These are phyloP conservation scores for Zaprionus ornatus DNA, from an alignment of 1,140 invertebrate species.

Conservation along the genomic window DNA sequence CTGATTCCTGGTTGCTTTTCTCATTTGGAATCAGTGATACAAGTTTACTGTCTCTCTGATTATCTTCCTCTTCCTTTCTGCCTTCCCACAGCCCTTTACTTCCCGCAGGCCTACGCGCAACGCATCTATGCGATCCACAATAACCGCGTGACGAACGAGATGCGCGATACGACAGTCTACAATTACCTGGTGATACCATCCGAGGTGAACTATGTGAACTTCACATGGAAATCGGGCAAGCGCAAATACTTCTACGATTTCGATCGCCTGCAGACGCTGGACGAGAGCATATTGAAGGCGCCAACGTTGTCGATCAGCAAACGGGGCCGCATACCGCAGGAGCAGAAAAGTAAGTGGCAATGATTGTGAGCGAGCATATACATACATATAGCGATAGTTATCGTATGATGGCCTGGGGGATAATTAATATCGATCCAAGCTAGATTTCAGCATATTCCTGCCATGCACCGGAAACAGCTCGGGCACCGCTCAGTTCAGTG, in stretches of 20 bases:
- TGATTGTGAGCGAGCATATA: background rate
- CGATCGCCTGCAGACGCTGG: slow-evolving; percentile 92
- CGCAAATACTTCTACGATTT: slow-evolving; percentile 95
- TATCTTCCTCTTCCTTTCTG: background rate
- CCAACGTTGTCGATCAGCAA: slow-evolving; percentile 94
- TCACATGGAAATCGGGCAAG: slow-evolving; percentile 94
- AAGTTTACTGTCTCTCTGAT: background rate
- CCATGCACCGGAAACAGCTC: slow-evolving; percentile 95
- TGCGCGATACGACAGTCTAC: slow-evolving; percentile 95
- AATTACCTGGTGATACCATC: slow-evolving; percentile 94
- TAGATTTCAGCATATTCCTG: slow-evolving; percentile 96
- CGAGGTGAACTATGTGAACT: slow-evolving; percentile 95
- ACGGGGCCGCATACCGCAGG: slow-evolving; percentile 92
- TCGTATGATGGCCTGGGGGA: no score
- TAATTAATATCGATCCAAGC: slow-evolving; percentile 44
- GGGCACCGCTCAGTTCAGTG: slow-evolving; percentile 94
- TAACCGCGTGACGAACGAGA: slow-evolving; percentile 92
- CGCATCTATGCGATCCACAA: slow-evolving; percentile 95
- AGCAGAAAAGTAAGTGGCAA: slow-evolving; percentile 89
- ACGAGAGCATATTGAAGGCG: slow-evolving; percentile 92
- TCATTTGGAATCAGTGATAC: no score
- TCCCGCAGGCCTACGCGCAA: slow-evolving; percentile 85
- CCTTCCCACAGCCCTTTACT: slow-evolving; percentile 62
- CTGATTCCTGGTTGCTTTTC: no score
- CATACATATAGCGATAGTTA: no score